phyloP scores from a whole-genome alignment of 2,113 vertebrate genomes.

The Engystomops pustulosus region DNA sequence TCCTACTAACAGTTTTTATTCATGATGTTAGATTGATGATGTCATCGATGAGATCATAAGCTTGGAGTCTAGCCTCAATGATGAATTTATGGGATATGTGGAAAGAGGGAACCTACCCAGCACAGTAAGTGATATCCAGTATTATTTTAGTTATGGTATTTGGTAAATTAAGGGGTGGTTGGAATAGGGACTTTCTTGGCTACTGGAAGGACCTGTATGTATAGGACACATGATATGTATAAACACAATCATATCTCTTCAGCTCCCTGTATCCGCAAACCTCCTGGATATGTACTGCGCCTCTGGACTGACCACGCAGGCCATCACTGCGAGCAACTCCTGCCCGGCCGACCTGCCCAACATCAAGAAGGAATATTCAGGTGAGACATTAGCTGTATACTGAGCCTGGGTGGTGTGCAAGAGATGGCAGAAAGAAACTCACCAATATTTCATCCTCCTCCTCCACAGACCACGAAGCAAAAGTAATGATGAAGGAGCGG shows the following conservation, averaged over 20 bases:
- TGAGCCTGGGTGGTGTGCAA: not conserved
- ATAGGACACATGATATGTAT: not conserved
- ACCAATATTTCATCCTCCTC: not conserved
- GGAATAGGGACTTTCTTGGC: not conserved
- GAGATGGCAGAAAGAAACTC: not conserved
- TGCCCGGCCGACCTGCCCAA: constrained; percentile 88
- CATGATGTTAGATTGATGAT: constrained; percentile 81
- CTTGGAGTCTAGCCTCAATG: constrained; percentile 91
- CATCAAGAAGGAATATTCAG: constrained; percentile 84
- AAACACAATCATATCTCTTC: not conserved
- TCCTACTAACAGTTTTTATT: not conserved
- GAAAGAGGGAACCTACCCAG: constrained; percentile 84
- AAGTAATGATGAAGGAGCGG: constrained; percentile 84
- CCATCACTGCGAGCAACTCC: constrained; percentile 86
- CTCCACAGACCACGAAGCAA: constrained; percentile 77
- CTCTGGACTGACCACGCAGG: constrained; percentile 75
- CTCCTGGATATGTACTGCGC: constrained; percentile 82
- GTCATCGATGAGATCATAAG: constrained; percentile 94
- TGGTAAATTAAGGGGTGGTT: not conserved
- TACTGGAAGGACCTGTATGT: not conserved
- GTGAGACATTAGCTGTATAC: constrained; percentile 65
- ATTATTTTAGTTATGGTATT: not conserved
- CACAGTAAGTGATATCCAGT: constrained; percentile 75
- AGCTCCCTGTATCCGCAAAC: constrained; percentile 80
- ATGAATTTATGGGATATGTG: constrained; percentile 86